Evolutionary conservation across 2,888 invertebrate species (phyloP).

Genomic region (Drosophila pseudotalamancana): DNA sequence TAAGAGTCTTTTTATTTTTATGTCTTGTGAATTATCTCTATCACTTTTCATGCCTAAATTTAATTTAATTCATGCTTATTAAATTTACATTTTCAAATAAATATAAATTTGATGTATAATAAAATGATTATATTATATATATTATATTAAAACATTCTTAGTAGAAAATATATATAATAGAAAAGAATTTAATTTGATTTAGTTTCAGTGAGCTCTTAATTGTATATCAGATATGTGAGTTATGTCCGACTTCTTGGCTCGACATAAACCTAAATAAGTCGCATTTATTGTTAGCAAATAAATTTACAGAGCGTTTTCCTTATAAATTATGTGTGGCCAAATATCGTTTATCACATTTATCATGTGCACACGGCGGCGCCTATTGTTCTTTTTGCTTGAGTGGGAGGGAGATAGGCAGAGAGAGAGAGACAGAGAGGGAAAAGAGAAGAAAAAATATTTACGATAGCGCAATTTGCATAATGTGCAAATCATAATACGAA

Average conservation of each 20-base stretch:
- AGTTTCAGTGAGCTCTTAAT: too few species aligned
- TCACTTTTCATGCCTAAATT: too few species aligned
- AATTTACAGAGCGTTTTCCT: conserved; percentile 26
- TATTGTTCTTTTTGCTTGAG: conserved; percentile 45
- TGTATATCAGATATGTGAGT: background rate
- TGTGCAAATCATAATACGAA: conserved; percentile 78
- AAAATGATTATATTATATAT: too few species aligned
- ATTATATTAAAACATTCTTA: too few species aligned
- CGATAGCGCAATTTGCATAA: conserved; percentile 78
- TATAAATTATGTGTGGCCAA: conserved; percentile 46
- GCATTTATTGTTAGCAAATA: conserved; percentile 49
- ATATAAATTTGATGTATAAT: too few species aligned
- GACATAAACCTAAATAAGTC: conserved; percentile 17
- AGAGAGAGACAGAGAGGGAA: background rate
- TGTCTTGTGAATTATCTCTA: too few species aligned
- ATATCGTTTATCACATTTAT: conserved; percentile 76
- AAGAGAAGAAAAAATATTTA: conserved; percentile 57
- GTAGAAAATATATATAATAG: too few species aligned
- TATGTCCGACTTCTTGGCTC: background rate
- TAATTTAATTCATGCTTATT: too few species aligned
- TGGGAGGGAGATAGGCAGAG: background rate
- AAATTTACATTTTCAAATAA: too few species aligned
- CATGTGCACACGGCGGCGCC: conserved; percentile 67
- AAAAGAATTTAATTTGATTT: too few species aligned
- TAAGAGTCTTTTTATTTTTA: too few species aligned